Conservation (phyloP, 2,113 vertebrate genomes). For the Herpetotheres cachinnans region DNA sequence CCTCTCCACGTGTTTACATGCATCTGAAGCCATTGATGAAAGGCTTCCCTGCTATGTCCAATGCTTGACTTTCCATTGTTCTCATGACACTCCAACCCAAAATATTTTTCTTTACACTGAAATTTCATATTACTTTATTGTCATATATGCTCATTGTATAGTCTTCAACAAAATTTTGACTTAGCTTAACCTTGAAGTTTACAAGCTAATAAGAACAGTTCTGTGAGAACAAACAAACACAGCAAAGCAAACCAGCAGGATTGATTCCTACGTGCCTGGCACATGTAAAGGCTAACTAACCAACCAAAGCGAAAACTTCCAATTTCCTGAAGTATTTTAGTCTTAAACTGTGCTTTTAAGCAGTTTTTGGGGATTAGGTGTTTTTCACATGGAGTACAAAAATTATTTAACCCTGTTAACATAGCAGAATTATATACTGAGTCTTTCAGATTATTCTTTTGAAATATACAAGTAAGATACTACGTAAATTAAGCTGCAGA, state of each 20-base stretch:
- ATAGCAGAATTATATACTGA: neutral
- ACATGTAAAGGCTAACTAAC: neutral
- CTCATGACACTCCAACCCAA: neutral
- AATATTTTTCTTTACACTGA: neutral
- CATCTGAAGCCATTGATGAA: neutral
- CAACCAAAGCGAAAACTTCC: neutral
- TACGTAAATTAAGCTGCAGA: neutral
- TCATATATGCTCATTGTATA: neutral
- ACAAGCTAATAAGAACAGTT: neutral
- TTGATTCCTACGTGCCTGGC: neutral
- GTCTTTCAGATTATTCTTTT: neutral
- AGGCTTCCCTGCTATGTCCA: neutral
- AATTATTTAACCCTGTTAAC: neutral
- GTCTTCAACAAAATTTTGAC: neutral
- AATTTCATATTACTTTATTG: neutral
- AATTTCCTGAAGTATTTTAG: neutral
- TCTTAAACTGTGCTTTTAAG: neutral
- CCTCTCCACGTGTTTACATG: neutral
- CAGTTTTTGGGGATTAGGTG: neutral
- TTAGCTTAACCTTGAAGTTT: neutral
- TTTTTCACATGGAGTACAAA: neutral
- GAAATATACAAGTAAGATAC: neutral
- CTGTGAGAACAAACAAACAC: neutral
- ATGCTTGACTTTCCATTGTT: neutral
- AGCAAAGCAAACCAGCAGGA: neutral